These are phyloP conservation scores for Drosophila anomelani DNA, from an alignment of 2,888 invertebrate species.

Conservation along the genomic window DNA sequence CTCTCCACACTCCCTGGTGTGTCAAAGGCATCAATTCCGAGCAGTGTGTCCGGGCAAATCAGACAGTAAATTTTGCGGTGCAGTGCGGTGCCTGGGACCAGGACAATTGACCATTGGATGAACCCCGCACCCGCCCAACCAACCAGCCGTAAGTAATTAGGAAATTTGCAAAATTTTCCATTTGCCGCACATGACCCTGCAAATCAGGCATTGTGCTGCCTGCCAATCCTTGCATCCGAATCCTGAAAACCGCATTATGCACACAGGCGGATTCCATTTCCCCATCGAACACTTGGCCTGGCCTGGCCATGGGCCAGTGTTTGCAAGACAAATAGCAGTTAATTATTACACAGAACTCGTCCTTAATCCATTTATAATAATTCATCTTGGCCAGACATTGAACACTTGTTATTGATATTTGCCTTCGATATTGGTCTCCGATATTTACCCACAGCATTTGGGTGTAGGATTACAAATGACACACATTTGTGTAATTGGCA, in stretches of 20 bases:
- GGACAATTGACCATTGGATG: slow-evolving; percentile 15
- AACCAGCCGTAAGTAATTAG: slow-evolving; percentile 73
- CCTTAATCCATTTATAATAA: slow-evolving; percentile 48
- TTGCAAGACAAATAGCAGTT: slow-evolving; percentile 57
- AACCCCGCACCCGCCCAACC: slow-evolving; percentile 18
- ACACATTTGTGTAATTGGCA: slow-evolving; percentile 7
- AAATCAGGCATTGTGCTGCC: slow-evolving; percentile 38
- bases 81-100: not conserved
- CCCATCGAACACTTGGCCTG: slow-evolving; percentile 24
- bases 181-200: slow-evolving; percentile 50
- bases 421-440: slow-evolving; percentile 1
- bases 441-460: slow-evolving; percentile 19
- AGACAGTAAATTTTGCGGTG: slow-evolving; percentile 26
- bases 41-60: not conserved
- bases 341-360: slow-evolving; percentile 57
- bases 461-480: slow-evolving; percentile 17
- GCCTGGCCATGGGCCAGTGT: slow-evolving; percentile 24
- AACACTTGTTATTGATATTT: slow-evolving; percentile 41
- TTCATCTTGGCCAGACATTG: slow-evolving; percentile 34
- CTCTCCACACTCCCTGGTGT: not conserved
- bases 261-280: slow-evolving; percentile 25
- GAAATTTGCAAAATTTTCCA: slow-evolving; percentile 69
- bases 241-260: slow-evolving; percentile 33
- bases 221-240: slow-evolving; percentile 26
- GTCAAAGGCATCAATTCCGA: slow-evolving; percentile 32